Conservation (phyloP, 2,888 invertebrate genomes). For the Hydriomena furcata region DNA sequence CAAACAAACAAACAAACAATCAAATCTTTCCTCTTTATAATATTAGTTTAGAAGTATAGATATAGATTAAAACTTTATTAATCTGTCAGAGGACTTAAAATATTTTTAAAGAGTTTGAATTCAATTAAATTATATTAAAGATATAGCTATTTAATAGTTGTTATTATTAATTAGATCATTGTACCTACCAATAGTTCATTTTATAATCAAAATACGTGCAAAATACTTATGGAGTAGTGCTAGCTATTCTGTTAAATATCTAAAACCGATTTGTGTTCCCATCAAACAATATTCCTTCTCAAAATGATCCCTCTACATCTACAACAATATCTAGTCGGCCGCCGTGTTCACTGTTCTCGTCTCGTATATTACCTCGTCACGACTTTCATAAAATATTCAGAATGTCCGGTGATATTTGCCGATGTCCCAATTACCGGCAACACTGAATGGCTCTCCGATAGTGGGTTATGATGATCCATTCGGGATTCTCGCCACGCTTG, state of each 20-base stretch:
- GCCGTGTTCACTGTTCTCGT: not conserved
- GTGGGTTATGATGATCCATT: constrained; percentile 1
- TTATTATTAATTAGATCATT: too few species aligned
- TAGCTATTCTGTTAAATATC: not conserved
- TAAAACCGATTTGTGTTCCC: not conserved
- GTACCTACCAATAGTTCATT: too few species aligned
- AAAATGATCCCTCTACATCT: not conserved
- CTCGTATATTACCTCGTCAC: constrained; percentile 11
- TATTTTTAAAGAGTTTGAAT: too few species aligned
- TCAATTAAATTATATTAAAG: too few species aligned
- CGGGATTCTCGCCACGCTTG: constrained; percentile 6
- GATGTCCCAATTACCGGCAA: constrained; percentile 23
- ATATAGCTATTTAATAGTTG: too few species aligned
- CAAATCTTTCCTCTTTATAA: too few species aligned
- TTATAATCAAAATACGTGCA: too few species aligned
- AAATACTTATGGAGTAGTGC: too few species aligned
- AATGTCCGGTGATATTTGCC: constrained; percentile 16
- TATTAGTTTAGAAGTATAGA: too few species aligned
- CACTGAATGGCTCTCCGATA: constrained; percentile 4
- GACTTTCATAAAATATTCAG: constrained; percentile 24
- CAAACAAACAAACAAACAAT: too few species aligned
- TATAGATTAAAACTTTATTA: too few species aligned
- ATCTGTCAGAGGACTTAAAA: too few species aligned
- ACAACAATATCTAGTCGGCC: not conserved
- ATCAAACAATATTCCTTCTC: not conserved